phyloP scores from a whole-genome alignment of 2,888 invertebrate genomes.

The Pristionchus arcanus region DNA sequence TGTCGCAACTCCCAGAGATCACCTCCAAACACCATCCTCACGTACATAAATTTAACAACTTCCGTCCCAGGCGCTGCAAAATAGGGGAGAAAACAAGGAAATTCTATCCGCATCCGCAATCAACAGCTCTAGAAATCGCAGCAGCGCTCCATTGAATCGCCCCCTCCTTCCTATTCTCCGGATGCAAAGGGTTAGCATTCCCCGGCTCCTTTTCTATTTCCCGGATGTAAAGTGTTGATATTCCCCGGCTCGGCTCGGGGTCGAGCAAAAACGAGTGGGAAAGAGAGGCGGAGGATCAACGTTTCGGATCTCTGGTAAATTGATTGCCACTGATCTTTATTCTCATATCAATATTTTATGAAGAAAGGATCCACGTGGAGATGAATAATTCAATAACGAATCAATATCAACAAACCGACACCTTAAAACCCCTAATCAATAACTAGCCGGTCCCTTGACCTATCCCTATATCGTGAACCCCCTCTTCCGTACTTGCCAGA shows the following conservation, averaged over 20 bases:
- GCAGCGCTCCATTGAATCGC: background rate
- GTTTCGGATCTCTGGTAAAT: background rate
- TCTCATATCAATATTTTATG: too few species aligned
- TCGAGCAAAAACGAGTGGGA: background rate
- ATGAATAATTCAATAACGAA: background rate
- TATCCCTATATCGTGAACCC: background rate
- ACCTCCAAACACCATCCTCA: background rate
- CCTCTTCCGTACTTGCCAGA: background rate
- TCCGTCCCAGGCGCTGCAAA: background rate
- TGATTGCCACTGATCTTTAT: too few species aligned
- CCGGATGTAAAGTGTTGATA: background rate
- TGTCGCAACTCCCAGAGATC: background rate
- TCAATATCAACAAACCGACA: background rate
- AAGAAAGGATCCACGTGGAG: too few species aligned
- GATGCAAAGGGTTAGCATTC: background rate
- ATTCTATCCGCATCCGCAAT: background rate
- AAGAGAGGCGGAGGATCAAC: background rate
- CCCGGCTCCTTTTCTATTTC: background rate
- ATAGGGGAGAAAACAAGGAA: background rate
- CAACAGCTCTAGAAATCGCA: background rate
- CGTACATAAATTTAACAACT: background rate
- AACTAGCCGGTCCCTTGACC: background rate
- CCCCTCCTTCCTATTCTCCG: background rate
- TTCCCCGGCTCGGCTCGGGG: background rate
- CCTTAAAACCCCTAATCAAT: background rate